Evolutionary conservation across 2,797 vertebrate genomes (phyloP).

Genomic region (Oceanodroma leucorhoa): DNA sequence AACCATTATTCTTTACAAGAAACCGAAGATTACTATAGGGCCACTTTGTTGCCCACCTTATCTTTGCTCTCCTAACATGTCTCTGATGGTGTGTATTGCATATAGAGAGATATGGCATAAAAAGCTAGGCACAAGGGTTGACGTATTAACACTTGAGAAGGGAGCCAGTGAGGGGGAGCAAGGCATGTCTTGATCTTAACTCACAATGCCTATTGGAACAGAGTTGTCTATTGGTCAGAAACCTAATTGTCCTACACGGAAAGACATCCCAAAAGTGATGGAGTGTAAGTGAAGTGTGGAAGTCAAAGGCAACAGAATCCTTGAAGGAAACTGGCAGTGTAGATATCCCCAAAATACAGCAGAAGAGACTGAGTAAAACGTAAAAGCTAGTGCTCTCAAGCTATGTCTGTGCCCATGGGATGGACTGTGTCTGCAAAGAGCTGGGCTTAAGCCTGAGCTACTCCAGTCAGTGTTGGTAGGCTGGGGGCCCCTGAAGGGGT

Average conservation of each 20-base stretch:
- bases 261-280: background rate
- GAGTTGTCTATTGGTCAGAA: background rate
- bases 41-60: background rate
- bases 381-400: background rate
- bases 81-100: background rate
- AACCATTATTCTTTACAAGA: background rate
- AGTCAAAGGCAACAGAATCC: background rate
- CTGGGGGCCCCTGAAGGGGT: background rate
- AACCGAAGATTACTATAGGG: background rate
- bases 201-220: background rate
- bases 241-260: background rate
- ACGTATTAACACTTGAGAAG: background rate
- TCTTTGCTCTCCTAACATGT: background rate
- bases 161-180: background rate
- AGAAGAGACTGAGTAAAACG: background rate
- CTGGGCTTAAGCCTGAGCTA: background rate
- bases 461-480: background rate
- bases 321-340: background rate
- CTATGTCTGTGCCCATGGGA: rapidly evolving
- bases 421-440: background rate
- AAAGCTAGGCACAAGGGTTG: background rate
- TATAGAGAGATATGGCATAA: rapidly evolving
- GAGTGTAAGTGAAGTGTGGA: background rate
- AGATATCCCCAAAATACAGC: background rate
- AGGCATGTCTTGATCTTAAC: background rate